Conservation (phyloP, 2,797 vertebrate species). For the Antennarius maculatus region DNA sequence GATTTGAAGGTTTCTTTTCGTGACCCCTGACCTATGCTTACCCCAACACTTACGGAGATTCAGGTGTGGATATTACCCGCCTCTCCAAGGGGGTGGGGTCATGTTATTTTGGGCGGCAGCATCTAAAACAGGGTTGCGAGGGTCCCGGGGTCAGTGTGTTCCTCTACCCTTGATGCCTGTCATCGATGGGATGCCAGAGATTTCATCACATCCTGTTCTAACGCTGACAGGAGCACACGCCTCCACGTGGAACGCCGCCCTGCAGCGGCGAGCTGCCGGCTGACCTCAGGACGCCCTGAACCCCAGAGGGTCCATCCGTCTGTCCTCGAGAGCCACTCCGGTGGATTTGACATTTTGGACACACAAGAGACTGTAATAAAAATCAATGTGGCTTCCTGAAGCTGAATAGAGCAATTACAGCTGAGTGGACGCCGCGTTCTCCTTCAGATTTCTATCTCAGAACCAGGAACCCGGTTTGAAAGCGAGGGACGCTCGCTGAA, state of each 20-base stretch:
- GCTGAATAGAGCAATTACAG: background rate
- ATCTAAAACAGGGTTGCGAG: slow-evolving; percentile 45
- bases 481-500: background rate
- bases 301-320: slow-evolving; percentile 31
- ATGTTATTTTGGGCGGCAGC: slow-evolving; percentile 11
- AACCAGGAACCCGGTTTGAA: background rate
- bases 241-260: slow-evolving; percentile 10
- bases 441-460: background rate
- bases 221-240: slow-evolving; percentile 13
- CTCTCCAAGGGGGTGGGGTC: slow-evolving; percentile 1
- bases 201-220: slow-evolving; percentile 25
- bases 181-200: slow-evolving; percentile 49
- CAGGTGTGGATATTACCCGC: background rate
- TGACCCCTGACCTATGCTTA: no score
- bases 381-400: slow-evolving; percentile 2
- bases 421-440: background rate
- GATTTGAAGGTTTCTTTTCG: no score
- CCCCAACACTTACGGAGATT: slow-evolving; percentile 3
- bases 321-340: slow-evolving; percentile 33
- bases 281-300: slow-evolving; percentile 24
- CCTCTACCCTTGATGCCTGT: slow-evolving; percentile 31
- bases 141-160: slow-evolving; percentile 43
- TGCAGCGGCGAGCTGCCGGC: slow-evolving; percentile 16
- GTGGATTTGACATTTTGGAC: slow-evolving; percentile 21
- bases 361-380: slow-evolving; percentile 11